Conservation (phyloP, 2,113 vertebrate species). For the Pseudorhombus dupliciocellatus region DNA sequence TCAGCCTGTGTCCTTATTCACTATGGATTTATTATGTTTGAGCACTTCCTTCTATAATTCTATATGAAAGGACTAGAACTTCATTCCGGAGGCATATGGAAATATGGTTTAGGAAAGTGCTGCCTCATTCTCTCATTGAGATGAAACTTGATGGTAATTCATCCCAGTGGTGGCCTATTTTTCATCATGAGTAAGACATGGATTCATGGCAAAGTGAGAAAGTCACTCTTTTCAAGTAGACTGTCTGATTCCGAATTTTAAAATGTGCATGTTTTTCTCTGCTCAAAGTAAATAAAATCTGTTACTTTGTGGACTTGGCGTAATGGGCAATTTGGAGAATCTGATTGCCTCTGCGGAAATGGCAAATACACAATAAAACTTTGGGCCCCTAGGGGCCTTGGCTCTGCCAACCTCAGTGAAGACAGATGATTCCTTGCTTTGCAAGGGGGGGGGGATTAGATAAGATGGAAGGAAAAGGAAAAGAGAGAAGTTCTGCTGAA, state of each 20-base stretch:
- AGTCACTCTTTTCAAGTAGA: constrained; percentile 39
- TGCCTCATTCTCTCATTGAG: not conserved
- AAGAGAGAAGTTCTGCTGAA: constrained; percentile 33
- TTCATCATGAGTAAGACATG: constrained; percentile 19
- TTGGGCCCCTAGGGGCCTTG: constrained; percentile 27
- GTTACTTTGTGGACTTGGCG: constrained; percentile 54
- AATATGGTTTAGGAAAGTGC: not conserved
- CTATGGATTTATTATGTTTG: constrained; percentile 13
- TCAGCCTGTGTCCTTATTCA: constrained; percentile 4
- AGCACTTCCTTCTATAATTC: constrained; percentile 2
- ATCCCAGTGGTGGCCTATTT: constrained; percentile 14
- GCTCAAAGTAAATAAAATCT: constrained; percentile 55
- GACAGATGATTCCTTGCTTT: constrained; percentile 58
- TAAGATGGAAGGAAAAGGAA: constrained; percentile 53
- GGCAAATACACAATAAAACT: constrained; percentile 60
- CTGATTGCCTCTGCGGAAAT: constrained; percentile 68
- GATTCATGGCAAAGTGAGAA: constrained; percentile 33
- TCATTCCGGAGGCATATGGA: not conserved
- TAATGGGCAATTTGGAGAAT: constrained; percentile 68
- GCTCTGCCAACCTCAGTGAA: constrained; percentile 57
- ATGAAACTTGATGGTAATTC: constrained; percentile 4
- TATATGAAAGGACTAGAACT: not conserved
- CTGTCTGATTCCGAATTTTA: constrained; percentile 43
- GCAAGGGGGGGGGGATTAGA: constrained; percentile 43
- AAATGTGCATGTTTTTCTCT: constrained; percentile 33